Conservation (phyloP, 2,113 vertebrate species). For the Ctenodactylus gundi region DNA sequence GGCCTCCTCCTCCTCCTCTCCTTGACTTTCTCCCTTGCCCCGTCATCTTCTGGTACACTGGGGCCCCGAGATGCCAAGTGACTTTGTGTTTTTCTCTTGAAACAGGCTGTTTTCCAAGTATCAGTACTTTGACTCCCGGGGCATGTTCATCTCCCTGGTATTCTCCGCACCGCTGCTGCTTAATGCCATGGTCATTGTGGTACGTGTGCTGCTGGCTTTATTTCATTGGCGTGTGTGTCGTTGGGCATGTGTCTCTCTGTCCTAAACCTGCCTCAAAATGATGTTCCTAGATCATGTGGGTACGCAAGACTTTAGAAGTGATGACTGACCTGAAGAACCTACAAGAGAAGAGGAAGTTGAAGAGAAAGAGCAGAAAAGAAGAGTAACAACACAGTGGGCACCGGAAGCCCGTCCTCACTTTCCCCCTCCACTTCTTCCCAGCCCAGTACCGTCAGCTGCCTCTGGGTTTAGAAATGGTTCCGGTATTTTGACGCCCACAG, state of each 20-base stretch:
- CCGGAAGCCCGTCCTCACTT: not conserved
- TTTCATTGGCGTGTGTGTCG: too few species aligned
- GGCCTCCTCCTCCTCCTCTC: too few species aligned
- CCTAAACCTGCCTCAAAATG: not conserved
- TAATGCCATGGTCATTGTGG: slow-evolving; percentile 95
- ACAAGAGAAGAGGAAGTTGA: slow-evolving; percentile 87
- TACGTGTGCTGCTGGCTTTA: slow-evolving; percentile 73
- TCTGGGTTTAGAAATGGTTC: not conserved
- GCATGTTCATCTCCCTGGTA: slow-evolving; percentile 97
- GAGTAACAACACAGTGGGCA: not conserved
- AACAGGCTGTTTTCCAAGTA: slow-evolving; percentile 92
- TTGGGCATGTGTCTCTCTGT: rapidly evolving
- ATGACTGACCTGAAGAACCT: slow-evolving; percentile 93
- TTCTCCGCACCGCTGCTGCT: slow-evolving; percentile 93
- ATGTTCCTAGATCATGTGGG: slow-evolving; percentile 90
- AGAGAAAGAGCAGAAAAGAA: slow-evolving; percentile 82
- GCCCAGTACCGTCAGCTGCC: not conserved
- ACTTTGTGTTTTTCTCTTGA: slow-evolving; percentile 38
- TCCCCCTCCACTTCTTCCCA: too few species aligned
- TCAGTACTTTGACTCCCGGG: slow-evolving; percentile 97
- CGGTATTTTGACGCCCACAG: not conserved
- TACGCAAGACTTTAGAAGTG: slow-evolving; percentile 90
- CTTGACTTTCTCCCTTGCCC: too few species aligned
- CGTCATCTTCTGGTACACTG: too few species aligned
- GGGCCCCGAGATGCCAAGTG: not conserved